phyloP scores from a whole-genome alignment of 2,888 invertebrate species.

The Vesta saturnalis region DNA sequence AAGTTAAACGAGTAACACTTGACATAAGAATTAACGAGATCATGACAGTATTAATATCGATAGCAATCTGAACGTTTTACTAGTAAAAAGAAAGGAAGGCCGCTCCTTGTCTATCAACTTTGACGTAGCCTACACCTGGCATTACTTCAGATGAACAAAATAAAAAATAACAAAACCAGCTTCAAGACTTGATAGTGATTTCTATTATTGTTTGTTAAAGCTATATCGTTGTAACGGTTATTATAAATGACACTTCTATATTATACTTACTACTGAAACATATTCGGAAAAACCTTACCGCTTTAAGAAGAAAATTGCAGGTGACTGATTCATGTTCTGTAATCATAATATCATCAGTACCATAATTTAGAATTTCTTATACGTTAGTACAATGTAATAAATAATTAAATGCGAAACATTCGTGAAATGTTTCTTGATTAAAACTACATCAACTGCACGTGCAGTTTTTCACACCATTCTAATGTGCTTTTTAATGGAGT shows the following conservation, averaged over 20 bases:
- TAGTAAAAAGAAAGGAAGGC: constrained; percentile 35
- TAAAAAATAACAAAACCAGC: constrained; percentile 11
- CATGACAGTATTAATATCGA: constrained; percentile 32
- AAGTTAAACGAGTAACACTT: constrained; percentile 14
- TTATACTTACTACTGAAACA: constrained; percentile 10
- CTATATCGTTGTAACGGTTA: constrained; percentile 22
- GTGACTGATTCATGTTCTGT: constrained; percentile 8
- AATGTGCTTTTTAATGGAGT: not conserved
- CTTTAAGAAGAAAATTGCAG: constrained; percentile 19
- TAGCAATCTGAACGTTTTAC: constrained; percentile 33
- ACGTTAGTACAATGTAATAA: constrained; percentile 18
- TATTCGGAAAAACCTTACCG: constrained; percentile 8
- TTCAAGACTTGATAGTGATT: constrained; percentile 17
- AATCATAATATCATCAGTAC: constrained; percentile 34
- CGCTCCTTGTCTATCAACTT: constrained; percentile 42
- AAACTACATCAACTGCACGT: constrained; percentile 36
- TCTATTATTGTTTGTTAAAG: constrained; percentile 41
- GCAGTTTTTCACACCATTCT: constrained; percentile 23
- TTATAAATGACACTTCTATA: constrained; percentile 3
- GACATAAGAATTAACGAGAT: constrained; percentile 34
- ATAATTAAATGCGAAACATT: constrained; percentile 36
- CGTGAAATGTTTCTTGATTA: constrained; percentile 34
- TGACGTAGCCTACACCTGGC: constrained; percentile 46
- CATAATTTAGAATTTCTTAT: constrained; percentile 7
- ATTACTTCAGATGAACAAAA: constrained; percentile 45